These are phyloP conservation scores for Ochlodes sylvanus DNA, from an alignment of 2,888 invertebrate species.

Conservation along the genomic window DNA sequence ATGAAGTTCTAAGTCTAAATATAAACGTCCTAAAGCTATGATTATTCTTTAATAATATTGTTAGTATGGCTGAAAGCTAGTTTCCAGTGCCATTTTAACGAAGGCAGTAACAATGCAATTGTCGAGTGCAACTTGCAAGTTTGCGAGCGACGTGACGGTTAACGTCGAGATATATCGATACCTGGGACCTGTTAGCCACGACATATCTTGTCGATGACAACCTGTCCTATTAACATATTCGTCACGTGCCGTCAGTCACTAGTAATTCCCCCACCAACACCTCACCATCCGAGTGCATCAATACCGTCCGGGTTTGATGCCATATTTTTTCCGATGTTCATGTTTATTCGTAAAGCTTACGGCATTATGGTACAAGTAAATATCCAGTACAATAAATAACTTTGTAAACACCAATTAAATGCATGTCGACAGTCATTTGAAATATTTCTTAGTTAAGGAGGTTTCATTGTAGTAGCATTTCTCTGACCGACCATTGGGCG, in stretches of 20 bases:
- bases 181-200: no score
- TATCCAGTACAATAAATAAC: slow-evolving; percentile 68
- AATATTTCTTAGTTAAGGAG: slow-evolving; percentile 42
- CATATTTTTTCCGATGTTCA: slow-evolving; percentile 43
- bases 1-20: slow-evolving; percentile 45
- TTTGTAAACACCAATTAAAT: slow-evolving; percentile 72
- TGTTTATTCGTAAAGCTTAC: slow-evolving; percentile 69
- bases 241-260: not conserved
- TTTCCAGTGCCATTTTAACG: slow-evolving; percentile 24
- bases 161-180: not conserved
- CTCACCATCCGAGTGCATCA: slow-evolving; percentile 13
- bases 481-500: slow-evolving; percentile 31
- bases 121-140: slow-evolving; percentile 13
- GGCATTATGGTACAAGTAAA: slow-evolving; percentile 53
- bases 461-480: slow-evolving; percentile 75
- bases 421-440: slow-evolving; percentile 73
- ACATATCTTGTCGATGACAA: slow-evolving; percentile 1
- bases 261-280: not conserved
- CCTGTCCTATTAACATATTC: not conserved
- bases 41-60: slow-evolving; percentile 41
- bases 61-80: slow-evolving; percentile 48
- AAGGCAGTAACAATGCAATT: slow-evolving; percentile 30
- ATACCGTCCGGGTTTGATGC: slow-evolving; percentile 41
- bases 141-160: not conserved
- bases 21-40: slow-evolving; percentile 50